A percentile compares a stretch with the other conserved stretches of the same genome.
Conservation (phyloP, 2,113 vertebrate genomes). For the Cololabis saira region DNA sequence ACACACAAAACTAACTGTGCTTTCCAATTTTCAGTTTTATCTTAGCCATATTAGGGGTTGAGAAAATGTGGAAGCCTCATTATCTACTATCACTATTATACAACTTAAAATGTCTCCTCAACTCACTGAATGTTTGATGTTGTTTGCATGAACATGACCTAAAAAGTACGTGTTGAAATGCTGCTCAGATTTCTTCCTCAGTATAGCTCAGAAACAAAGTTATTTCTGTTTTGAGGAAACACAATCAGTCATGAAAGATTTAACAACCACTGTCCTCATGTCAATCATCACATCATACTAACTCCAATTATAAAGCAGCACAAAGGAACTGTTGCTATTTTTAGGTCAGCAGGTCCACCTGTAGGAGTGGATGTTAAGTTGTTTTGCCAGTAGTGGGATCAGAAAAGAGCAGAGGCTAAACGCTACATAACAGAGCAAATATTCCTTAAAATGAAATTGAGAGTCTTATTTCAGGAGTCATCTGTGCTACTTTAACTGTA, state of each 20-base stretch:
- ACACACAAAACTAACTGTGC: neutral
- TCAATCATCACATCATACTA: conserved; percentile 48
- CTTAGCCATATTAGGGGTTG: neutral
- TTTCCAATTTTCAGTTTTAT: conserved; percentile 16
- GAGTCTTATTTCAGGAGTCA: too few species aligned
- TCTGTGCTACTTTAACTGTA: too few species aligned
- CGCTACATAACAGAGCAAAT: too few species aligned
- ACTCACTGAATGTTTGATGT: neutral
- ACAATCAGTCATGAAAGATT: conserved; percentile 7
- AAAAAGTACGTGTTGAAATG: too few species aligned
- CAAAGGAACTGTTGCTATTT: neutral
- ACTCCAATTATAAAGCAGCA: conserved; percentile 10
- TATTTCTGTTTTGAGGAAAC: neutral
- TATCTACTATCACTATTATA: neutral
- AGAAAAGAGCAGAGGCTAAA: too few species aligned
- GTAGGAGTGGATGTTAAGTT: too few species aligned
- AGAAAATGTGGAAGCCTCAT: conserved; percentile 1
- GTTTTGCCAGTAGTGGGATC: too few species aligned
- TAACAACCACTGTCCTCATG: conserved; percentile 21
- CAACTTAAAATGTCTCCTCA: conserved; percentile 8
- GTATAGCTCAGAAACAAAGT: too few species aligned
- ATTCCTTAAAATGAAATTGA: too few species aligned
- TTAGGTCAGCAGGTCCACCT: neutral
- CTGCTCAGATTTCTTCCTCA: too few species aligned
- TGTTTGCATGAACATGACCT: too few species aligned